These are phyloP conservation scores for Spisula subtruncata DNA, from an alignment of 2,888 invertebrate genomes.

Conservation along the genomic window DNA sequence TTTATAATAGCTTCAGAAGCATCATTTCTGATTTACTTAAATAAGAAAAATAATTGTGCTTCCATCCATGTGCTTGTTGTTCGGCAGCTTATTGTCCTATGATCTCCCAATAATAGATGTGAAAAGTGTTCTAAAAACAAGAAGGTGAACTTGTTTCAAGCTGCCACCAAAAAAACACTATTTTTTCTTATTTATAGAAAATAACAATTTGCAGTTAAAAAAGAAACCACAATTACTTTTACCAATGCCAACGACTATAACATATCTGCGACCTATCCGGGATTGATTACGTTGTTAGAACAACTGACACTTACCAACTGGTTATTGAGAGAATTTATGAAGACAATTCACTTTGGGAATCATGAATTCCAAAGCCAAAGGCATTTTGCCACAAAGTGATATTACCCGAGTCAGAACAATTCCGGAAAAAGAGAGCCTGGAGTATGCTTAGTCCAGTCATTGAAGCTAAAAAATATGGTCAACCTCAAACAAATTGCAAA, in stretches of 20 bases:
- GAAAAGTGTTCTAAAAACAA: constrained; percentile 14
- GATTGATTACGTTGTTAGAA: not conserved
- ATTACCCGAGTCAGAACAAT: not conserved
- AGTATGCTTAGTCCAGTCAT: constrained; percentile 23
- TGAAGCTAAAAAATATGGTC: too few relatives aligned
- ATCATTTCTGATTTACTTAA: too few relatives aligned
- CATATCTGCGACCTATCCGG: not conserved
- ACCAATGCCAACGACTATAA: not conserved
- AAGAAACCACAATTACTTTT: not conserved
- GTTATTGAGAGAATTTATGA: too few relatives aligned
- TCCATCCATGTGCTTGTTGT: too few relatives aligned
- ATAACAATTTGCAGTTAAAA: not conserved
- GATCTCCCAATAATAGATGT: constrained; percentile 37
- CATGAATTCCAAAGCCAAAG: not conserved
- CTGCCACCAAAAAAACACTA: not conserved
- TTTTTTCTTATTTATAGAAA: not conserved
- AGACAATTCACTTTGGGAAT: not conserved
- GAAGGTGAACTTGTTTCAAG: not conserved
- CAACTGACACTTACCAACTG: not conserved
- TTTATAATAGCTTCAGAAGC: too few relatives aligned
- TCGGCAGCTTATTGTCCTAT: too few relatives aligned
- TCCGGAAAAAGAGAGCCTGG: constrained; percentile 36
- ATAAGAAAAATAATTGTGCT: too few relatives aligned
- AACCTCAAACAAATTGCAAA: too few relatives aligned
- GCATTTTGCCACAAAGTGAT: not conserved